Evolutionary conservation across 2,888 invertebrate species (phyloP).

Genomic region (Myopa testacea): DNA sequence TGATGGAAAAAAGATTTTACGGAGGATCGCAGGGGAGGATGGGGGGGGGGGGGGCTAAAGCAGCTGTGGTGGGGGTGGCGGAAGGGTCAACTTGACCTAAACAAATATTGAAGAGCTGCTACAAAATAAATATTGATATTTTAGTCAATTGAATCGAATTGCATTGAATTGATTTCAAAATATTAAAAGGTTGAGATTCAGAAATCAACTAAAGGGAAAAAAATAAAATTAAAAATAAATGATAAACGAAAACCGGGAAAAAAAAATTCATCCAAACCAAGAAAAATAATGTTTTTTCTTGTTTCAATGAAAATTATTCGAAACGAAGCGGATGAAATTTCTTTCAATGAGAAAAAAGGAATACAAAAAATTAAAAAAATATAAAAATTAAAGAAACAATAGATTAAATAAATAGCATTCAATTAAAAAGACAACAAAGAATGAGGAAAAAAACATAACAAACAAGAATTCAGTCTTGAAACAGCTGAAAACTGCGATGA

Average conservation of each 20-base stretch:
- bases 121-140: conserved; percentile 25
- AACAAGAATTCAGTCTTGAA: not conserved
- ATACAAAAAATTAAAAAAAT: not conserved
- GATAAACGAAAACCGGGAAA: not conserved
- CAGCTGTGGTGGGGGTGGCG: not conserved
- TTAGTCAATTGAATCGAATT: not conserved
- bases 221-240: not conserved
- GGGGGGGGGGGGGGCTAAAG: no score
- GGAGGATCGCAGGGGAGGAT: no score
- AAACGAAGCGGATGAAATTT: not conserved
- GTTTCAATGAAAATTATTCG: not conserved
- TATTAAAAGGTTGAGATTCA: not conserved
- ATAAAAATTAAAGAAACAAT: not conserved
- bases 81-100: conserved; percentile 9
- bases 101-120: conserved; percentile 1
- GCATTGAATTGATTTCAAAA: conserved; percentile 14
- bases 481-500: conserved; percentile 23
- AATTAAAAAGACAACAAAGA: conserved; percentile 1
- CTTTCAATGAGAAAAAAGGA: not conserved
- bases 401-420: not conserved
- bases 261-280: not conserved
- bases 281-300: not conserved
- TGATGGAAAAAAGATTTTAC: no score
- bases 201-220: not conserved
- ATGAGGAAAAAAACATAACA: not conserved